phyloP scores from a whole-genome alignment of 1,140 invertebrate genomes.

The Aporrectodea caliginosa region DNA sequence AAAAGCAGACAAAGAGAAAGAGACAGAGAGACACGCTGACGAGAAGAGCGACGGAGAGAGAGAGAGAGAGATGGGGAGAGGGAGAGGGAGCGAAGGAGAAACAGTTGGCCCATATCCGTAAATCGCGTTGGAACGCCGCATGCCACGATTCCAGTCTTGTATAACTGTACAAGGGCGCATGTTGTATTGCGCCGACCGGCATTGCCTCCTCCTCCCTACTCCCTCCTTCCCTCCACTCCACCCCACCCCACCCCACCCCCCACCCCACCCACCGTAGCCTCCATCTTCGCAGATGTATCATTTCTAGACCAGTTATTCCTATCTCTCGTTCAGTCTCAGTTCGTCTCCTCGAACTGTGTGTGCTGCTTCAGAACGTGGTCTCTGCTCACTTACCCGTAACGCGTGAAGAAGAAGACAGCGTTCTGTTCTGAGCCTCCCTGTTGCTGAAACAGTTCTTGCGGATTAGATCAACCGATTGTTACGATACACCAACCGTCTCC shows the following conservation, averaged over 20 bases:
- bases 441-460: too few species aligned
- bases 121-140: background rate
- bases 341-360: too few species aligned
- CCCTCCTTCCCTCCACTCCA: background rate
- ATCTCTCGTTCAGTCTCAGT: background rate
- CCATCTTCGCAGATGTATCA: background rate
- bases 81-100: background rate
- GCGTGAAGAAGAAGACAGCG: too few species aligned
- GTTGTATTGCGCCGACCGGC: too few species aligned
- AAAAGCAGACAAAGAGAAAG: background rate
- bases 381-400: too few species aligned
- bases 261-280: background rate
- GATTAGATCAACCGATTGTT: too few species aligned
- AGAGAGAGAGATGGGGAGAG: background rate
- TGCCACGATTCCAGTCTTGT: background rate
- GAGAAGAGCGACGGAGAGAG: background rate
- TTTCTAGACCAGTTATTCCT: background rate
- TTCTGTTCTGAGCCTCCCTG: too few species aligned
- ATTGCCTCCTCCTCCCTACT: background rate
- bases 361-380: too few species aligned
- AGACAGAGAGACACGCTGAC: background rate
- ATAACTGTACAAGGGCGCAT: background rate
- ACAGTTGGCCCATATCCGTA: constrained; percentile 1
- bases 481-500: too few species aligned
- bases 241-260: background rate